A percentile compares a stretch with the other conserved stretches of the same genome.
phyloP scores from a whole-genome alignment of 1,140 invertebrate genomes.

The Matsumurasca onukii region DNA sequence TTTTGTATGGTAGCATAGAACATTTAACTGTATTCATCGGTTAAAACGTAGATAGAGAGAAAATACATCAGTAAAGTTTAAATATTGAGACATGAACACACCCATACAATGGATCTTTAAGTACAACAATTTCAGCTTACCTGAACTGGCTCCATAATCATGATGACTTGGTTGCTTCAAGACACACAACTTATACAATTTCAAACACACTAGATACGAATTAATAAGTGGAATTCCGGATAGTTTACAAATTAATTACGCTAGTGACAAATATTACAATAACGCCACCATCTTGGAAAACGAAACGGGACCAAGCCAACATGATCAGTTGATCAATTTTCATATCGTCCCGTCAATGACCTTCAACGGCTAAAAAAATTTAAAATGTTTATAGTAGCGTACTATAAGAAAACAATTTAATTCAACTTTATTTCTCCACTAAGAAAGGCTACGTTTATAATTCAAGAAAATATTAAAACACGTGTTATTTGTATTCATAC shows the following conservation, averaged over 20 bases:
- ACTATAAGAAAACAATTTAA: conserved; percentile 1
- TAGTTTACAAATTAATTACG: neutral
- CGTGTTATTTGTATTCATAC: no score
- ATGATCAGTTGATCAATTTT: conserved; percentile 11
- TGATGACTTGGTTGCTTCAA: no score
- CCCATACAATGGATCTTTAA: neutral
- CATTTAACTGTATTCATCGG: neutral
- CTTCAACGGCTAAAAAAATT: conserved; percentile 8
- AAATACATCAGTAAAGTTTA: neutral
- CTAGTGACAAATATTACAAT: neutral
- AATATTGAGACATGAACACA: conserved; percentile 5
- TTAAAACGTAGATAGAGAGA: neutral
- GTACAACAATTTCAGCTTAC: conserved; percentile 7
- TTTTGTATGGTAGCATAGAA: neutral
- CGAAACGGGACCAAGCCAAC: neutral
- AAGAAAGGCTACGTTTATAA: no score
- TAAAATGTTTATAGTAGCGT: neutral
- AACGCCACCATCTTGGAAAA: conserved; percentile 11
- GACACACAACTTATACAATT: neutral
- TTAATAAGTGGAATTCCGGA: conserved; percentile 10
- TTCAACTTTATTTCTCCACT: no score
- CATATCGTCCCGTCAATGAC: conserved; percentile 21
- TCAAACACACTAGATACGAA: no score
- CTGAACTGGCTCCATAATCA: conserved; percentile 22
- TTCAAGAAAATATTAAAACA: no score